These are phyloP conservation scores for Silurus glanis DNA, from an alignment of 2,113 vertebrate genomes.

Conservation along the genomic window DNA sequence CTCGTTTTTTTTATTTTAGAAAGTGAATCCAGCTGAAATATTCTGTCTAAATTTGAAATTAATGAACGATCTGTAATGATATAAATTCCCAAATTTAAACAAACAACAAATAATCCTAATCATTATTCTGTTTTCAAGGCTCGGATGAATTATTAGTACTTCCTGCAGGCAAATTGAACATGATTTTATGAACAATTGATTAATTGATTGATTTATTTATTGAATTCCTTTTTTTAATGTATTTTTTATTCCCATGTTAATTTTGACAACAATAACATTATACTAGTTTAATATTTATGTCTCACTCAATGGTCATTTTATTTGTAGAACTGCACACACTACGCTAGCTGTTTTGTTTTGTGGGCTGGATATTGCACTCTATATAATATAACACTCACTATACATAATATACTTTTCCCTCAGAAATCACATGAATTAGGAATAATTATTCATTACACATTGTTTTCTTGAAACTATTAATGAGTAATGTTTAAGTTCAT, in stretches of 20 bases:
- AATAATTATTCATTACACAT: background rate
- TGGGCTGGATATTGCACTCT: background rate
- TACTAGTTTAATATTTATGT: background rate
- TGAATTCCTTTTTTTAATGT: background rate
- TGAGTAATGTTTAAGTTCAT: background rate
- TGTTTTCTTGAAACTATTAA: background rate
- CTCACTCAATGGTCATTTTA: background rate
- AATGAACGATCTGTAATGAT: background rate
- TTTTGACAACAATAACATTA: background rate
- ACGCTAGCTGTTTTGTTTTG: background rate
- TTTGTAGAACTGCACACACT: background rate
- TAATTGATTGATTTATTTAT: too few species aligned
- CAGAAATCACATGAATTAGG: background rate
- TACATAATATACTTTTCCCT: background rate
- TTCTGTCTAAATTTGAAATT: background rate
- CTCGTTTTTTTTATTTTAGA: background rate
- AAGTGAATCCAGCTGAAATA: constrained; percentile 4
- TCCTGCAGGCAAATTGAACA: background rate
- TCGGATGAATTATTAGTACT: background rate
- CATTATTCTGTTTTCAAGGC: background rate
- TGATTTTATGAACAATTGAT: background rate
- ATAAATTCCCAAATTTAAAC: background rate
- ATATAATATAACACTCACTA: too few species aligned
- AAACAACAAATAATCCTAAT: background rate
- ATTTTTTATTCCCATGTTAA: background rate